Evolutionary conservation across 2,797 vertebrate genomes (phyloP), one percentile per base, ranked within the genome.

Genomic region (Acrossocheilus fasciatus): DNA sequence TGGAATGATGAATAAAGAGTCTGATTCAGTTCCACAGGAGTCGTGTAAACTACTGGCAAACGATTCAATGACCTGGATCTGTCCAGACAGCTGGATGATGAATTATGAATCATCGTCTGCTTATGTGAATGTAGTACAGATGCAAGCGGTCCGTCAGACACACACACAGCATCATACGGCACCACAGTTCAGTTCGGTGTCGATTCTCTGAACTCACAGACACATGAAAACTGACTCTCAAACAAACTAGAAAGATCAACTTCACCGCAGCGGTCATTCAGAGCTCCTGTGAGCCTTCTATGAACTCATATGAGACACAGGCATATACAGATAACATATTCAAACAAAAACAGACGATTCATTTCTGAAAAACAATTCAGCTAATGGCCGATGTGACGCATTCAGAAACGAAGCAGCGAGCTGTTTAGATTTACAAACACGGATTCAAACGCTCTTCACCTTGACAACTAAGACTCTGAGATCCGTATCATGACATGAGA

Each of bases 401-500:
- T 15, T 4, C 23, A 79, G 57, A 79, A 17, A 2, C 0, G 0
- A 54, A 36, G 30, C 26, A 12, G 5, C 12, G 43, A 18, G 15
- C 0, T 11, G 72, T 34, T 50, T 50, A 30, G 72, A 74, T 74
- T 18, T 18, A 17, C 14, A 50, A 26, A 74, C 15, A 2, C 72
- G 0, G 41, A 23, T 1, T 59, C 6, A 23, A 23, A n/a, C 11
- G 4, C 76, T 10, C 20, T 41, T 41, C 52, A 15, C 76, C 76
- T n/a, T 41, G 52, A 45, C 77, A 45, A 64, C 77, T 64, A 17
- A 79, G 77, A 64, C 39, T 15, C 23, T 41, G 41, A 72, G 68
- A 59, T 43, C 81, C 3, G 10, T 59, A 73, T 73, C 34, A 41
- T 74, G 18, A 69, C 85, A 66, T 47, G 6, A 52, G 8, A 57